A percentile compares a stretch with the other conserved stretches of the same genome.
These are phyloP conservation scores for Osmerus mordax DNA, from an alignment of 2,113 vertebrate genomes.

Conservation along the genomic window DNA sequence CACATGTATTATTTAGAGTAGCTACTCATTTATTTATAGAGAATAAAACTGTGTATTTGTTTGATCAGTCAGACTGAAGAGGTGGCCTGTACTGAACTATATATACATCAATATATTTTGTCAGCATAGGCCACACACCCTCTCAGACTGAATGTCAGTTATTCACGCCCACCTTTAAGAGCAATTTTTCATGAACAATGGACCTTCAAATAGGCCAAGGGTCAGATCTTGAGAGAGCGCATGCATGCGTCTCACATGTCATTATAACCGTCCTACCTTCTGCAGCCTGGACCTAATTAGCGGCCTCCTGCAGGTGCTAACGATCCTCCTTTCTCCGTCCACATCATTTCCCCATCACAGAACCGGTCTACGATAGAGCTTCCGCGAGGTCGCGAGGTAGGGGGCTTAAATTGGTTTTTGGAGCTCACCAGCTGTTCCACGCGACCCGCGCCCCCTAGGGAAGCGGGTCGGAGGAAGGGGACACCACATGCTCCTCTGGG, in stretches of 20 bases:
- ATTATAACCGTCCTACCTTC: too few relatives aligned
- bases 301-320: conserved; percentile 43
- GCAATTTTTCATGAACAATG: too few relatives aligned
- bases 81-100: too few relatives aligned
- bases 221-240: neutral
- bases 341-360: neutral
- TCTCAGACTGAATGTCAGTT: too few relatives aligned
- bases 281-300: conserved; percentile 27
- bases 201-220: too few relatives aligned
- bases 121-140: too few relatives aligned
- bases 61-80: neutral
- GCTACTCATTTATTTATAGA: conserved; percentile 58
- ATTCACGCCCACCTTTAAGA: too few relatives aligned
- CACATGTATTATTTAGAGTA: conserved; percentile 64
- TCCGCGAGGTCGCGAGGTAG: conserved; percentile 19
- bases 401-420: conserved; percentile 56
- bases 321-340: conserved; percentile 10
- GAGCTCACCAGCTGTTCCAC: conserved; percentile 62
- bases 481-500: conserved; percentile 24
- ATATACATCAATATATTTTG: too few relatives aligned
- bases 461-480: conserved; percentile 15
- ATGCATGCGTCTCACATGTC: too few relatives aligned
- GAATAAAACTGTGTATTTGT: conserved; percentile 30
- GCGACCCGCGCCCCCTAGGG: conserved; percentile 39
- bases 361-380: conserved; percentile 5